Base-by-base conservation (phyloP, 2,797 vertebrate genomes). In the Gambusia yucatana region DNA sequence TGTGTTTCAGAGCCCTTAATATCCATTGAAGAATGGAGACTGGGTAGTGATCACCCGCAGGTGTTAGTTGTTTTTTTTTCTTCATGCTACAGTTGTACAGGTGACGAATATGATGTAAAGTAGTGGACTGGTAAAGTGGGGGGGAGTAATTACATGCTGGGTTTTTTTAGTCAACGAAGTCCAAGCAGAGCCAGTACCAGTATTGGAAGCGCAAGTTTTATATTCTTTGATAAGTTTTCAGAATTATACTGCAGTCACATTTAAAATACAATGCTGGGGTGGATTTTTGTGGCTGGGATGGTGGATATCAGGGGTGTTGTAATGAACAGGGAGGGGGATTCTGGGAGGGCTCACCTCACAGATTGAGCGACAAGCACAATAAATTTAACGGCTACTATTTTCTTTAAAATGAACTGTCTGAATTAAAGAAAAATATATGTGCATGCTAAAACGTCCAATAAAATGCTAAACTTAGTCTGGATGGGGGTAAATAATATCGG, bases 191-290 rank as follows among this genome's bases (percentile, higher is more conserved):
- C 93, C 92, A 33, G 78, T 85, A 59, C 93, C 95, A 94, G 92
- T 81, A 88, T 92, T 96, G 96, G 96, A 96, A 96, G 96, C 96
- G 95, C 96, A 76, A 94, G 94, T 96, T 96, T 95, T 94, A 95
- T 95, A 95, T 93, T 96, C 94, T 96, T 95, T 96, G 94, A 95
- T 96, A 88, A 92, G 92, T 95, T 95, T 92, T 94, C 89, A 91
- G 90, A 95, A 93, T 91, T 93, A 92, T 93, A 96, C 90, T 92
- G 94, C 93, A 93, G 89, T 94, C 92, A 95, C 94, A 94, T 94
- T 94, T 94, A 91, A 92, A 93, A 94, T 95, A 95, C 92, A 95
- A 91, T 93, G 92, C 93, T 93, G 82, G 92, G 87, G 88, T 87
- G 87, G 84, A 82, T 83, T 85, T 67, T 44, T 86, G 86, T 88